phyloP scores from a whole-genome alignment of 2,888 invertebrate genomes.

The Phyllotreta striolata region DNA sequence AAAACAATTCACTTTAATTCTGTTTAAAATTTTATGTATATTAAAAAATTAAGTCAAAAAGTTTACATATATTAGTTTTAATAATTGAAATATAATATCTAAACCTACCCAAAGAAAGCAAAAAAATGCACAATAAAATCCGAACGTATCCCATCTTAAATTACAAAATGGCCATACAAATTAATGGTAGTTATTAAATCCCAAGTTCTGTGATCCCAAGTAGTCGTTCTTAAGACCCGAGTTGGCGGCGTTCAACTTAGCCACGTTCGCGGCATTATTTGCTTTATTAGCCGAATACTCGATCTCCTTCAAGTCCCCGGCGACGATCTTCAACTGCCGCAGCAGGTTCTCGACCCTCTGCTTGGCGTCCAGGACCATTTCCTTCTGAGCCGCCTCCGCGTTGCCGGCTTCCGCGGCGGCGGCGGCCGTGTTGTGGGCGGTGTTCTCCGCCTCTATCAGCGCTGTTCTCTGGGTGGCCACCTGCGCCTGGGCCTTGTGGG shows the following conservation, averaged over 20 bases:
- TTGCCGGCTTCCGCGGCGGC: slow-evolving; percentile 43
- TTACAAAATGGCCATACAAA: not conserved
- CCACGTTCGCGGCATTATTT: slow-evolving; percentile 71
- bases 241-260: slow-evolving; percentile 75
- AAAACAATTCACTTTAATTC: too few species aligned
- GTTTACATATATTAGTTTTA: too few species aligned
- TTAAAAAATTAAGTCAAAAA: too few species aligned
- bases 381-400: slow-evolving; percentile 45
- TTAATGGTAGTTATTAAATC: slow-evolving; percentile 26
- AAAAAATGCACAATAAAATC: too few species aligned
- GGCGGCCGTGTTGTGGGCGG: slow-evolving; percentile 42
- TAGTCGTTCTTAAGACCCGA: slow-evolving; percentile 51
- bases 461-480: slow-evolving; percentile 75
- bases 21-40: too few species aligned
- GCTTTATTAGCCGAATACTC: slow-evolving; percentile 73
- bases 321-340: slow-evolving; percentile 72
- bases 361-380: slow-evolving; percentile 64
- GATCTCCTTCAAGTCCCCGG: slow-evolving; percentile 75
- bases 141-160: not conserved
- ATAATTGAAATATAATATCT: too few species aligned
- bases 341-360: slow-evolving; percentile 71
- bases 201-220: too few species aligned
- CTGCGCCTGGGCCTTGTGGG: slow-evolving; percentile 72
- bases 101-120: too few species aligned
- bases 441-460: slow-evolving; percentile 58